Evolutionary conservation across 1,140 invertebrate species (phyloP), one percentile per base, ranked within the genome.

Genomic region (Drosophila triauraria): DNA sequence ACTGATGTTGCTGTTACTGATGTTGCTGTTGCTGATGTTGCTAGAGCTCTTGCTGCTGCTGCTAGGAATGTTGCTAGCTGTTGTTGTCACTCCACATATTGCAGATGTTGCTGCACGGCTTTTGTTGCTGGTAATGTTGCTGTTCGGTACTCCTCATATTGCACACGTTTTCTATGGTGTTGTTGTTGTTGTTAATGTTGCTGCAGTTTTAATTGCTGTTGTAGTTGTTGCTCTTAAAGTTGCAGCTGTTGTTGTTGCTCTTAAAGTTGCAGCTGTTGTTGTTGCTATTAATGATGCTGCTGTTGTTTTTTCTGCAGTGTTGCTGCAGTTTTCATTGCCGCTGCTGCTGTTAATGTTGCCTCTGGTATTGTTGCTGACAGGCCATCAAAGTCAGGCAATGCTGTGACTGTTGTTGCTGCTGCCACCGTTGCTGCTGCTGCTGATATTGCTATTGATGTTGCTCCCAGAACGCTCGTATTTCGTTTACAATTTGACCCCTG

Each of bases 401-500:
- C 58, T 59, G 40, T 8, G 53, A 46, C 50, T 61, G 53, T 12
- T 65, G 69, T 38, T 67, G 61, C 12, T 58, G 69, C 15, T 75
- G 69, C 10, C 15, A 27, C 17, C 23, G 25, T 12, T 70, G 65
- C 47, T 82, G 77, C 60, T 82, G 65, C 71, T 65, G 71, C 60
- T 79, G 81, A 42, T 42, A 42, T 42, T n/a, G 13, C 13, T 35
- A 23, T 67, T 67, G 75, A 42, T 61, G 63, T n/a, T 38, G 44
- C 67, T 72, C 76, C 83, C 82, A 64, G 54, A 64, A 57, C 70
- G 69, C 79, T 86, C 67, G 79, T 82, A 86, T 82, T 87, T 82
- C 83, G 83, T 81, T 86, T 86, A 82, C 82, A 86, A 82, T 76
- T 86, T 86, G 83, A 87, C 79, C 83, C 75, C 72, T 86, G 71